Conservation (phyloP, 2,888 invertebrate genomes). For the Agrochola macilenta region DNA sequence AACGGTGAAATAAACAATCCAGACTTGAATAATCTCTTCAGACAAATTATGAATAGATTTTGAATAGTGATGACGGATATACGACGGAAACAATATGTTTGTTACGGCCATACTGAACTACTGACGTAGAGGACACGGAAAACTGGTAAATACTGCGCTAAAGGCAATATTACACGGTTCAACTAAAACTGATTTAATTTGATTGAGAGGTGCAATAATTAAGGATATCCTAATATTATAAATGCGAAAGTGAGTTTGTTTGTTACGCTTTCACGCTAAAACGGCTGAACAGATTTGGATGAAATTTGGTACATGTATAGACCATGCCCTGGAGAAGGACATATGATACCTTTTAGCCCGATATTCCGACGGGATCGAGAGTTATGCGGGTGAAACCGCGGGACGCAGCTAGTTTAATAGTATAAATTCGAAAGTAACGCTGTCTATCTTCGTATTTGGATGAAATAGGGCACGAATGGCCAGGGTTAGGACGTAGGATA, state of each 20-base stretch:
- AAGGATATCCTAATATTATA: background rate
- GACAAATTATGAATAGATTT: conserved; percentile 50
- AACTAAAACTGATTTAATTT: background rate
- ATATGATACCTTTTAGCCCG: too few relatives aligned
- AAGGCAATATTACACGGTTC: background rate
- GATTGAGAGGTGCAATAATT: background rate
- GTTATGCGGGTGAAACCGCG: too few relatives aligned
- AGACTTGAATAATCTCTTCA: conserved; percentile 46
- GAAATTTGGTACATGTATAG: too few relatives aligned
- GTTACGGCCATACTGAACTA: conserved; percentile 10
- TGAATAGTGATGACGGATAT: conserved; percentile 43
- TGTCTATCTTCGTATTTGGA: background rate
- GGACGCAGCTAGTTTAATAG: background rate
- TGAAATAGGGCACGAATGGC: background rate
- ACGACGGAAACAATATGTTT: conserved; percentile 26
- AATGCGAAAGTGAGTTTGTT: too few relatives aligned
- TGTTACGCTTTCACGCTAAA: too few relatives aligned
- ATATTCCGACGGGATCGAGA: too few relatives aligned
- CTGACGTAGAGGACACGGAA: conserved; percentile 15
- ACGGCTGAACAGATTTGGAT: too few relatives aligned
- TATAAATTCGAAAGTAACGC: background rate
- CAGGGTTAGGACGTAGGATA: background rate
- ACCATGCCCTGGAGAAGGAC: too few relatives aligned
- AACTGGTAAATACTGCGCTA: conserved; percentile 2
- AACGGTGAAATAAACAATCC: conserved; percentile 53